A percentile compares a stretch with the other conserved stretches of the same genome.
Evolutionary conservation across 2,888 invertebrate genomes (phyloP).

Genomic region (Nomada ferruginata): DNA sequence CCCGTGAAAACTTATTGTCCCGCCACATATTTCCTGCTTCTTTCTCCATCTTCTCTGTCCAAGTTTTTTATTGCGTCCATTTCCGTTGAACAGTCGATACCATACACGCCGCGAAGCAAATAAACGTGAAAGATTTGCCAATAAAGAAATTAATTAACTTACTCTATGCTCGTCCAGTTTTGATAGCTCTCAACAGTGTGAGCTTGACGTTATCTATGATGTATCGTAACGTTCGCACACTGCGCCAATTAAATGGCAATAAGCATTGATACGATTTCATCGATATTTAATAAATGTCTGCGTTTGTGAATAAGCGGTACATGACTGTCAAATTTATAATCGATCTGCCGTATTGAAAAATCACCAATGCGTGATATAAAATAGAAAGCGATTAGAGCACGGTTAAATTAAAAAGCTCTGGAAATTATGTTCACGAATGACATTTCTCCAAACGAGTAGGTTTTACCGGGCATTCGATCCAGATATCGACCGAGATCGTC

Average conservation of each 20-base stretch:
- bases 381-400: too few relatives aligned
- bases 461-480: slow-evolving; percentile 2
- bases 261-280: slow-evolving; percentile 47
- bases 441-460: slow-evolving; percentile 3
- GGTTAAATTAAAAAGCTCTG: too few relatives aligned
- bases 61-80: slow-evolving; percentile 6
- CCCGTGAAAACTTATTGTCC: slow-evolving; percentile 24
- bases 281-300: slow-evolving; percentile 32
- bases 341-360: too few relatives aligned
- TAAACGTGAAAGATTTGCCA: slow-evolving; percentile 35
- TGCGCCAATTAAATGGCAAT: slow-evolving; percentile 56
- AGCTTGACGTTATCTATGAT: slow-evolving; percentile 61
- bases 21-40: slow-evolving; percentile 4
- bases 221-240: slow-evolving; percentile 47
- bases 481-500: slow-evolving; percentile 21
- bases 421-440: too few relatives aligned
- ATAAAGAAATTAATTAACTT: slow-evolving; percentile 55
- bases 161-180: slow-evolving; percentile 41
- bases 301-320: not conserved
- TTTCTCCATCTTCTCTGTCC: not conserved
- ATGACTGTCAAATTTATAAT: too few relatives aligned
- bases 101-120: slow-evolving; percentile 14
- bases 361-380: too few relatives aligned
- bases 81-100: not conserved
- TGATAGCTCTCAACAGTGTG: slow-evolving; percentile 47